Evolutionary conservation across 2,113 vertebrate species (phyloP).

Genomic region (Macroglossus sobrinus): DNA sequence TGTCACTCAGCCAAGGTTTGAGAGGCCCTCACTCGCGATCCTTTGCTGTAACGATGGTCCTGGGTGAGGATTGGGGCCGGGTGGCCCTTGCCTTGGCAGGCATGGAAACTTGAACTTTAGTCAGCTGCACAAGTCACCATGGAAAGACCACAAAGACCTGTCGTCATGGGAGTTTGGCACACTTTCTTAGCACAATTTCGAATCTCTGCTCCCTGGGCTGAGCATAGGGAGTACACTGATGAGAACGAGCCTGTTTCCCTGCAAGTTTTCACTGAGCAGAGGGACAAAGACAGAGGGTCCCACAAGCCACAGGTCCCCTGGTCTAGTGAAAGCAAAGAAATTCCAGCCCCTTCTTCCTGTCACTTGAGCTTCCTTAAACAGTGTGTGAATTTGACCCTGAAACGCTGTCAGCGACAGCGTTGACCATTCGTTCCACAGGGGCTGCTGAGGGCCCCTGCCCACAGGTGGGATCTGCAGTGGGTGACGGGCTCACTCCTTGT

Average conservation of each 20-base stretch:
- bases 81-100: not conserved
- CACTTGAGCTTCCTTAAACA: accelerated
- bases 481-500: not conserved
- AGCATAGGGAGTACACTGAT: not conserved
- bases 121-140: accelerated
- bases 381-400: not conserved
- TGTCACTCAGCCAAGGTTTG: too few species aligned
- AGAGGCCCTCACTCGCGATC: not conserved
- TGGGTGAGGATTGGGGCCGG: accelerated
- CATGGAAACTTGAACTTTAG: not conserved
- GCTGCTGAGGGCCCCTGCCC: not conserved
- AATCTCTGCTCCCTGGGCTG: not conserved
- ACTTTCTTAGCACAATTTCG: not conserved
- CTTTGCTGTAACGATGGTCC: not conserved
- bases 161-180: accelerated
- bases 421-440: accelerated
- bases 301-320: accelerated
- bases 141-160: not conserved
- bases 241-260: accelerated
- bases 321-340: not conserved
- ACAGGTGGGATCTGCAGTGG: not conserved
- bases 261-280: not conserved
- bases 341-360: not conserved
- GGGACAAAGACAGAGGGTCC: not conserved
- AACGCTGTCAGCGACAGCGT: accelerated